These are phyloP conservation scores for Ageneiosus marmoratus DNA, from an alignment of 2,113 vertebrate genomes.

Conservation along the genomic window DNA sequence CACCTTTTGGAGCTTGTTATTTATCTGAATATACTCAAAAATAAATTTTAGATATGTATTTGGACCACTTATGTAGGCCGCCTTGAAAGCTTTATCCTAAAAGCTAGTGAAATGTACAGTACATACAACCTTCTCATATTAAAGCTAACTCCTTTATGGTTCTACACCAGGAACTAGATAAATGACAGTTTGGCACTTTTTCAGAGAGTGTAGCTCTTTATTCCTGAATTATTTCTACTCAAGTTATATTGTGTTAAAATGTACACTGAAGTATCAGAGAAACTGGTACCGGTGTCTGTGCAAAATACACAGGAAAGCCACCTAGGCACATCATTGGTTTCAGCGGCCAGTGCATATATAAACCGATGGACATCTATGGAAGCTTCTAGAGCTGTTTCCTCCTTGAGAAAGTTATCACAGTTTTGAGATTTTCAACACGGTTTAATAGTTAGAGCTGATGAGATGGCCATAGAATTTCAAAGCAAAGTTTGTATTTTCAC, in stretches of 20 bases:
- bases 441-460: too few relatives aligned
- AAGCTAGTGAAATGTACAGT: not conserved
- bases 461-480: too few relatives aligned
- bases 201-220: not conserved
- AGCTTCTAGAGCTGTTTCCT: too few relatives aligned
- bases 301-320: not conserved
- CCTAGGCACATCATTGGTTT: too few relatives aligned
- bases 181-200: not conserved
- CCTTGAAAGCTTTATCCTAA: not conserved
- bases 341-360: too few relatives aligned
- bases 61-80: not conserved
- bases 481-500: too few relatives aligned
- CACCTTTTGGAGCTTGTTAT: not conserved
- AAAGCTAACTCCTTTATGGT: not conserved
- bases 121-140: not conserved
- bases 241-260: not conserved
- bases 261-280: too few relatives aligned
- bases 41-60: not conserved
- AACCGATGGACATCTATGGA: too few relatives aligned
- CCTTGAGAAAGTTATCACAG: too few relatives aligned
- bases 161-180: not conserved
- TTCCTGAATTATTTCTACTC: not conserved
- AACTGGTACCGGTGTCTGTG: too few relatives aligned
- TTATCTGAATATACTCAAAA: not conserved
- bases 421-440: too few relatives aligned